Evolutionary conservation across 2,888 invertebrate genomes (phyloP).

Genomic region (Andricus curvator): DNA sequence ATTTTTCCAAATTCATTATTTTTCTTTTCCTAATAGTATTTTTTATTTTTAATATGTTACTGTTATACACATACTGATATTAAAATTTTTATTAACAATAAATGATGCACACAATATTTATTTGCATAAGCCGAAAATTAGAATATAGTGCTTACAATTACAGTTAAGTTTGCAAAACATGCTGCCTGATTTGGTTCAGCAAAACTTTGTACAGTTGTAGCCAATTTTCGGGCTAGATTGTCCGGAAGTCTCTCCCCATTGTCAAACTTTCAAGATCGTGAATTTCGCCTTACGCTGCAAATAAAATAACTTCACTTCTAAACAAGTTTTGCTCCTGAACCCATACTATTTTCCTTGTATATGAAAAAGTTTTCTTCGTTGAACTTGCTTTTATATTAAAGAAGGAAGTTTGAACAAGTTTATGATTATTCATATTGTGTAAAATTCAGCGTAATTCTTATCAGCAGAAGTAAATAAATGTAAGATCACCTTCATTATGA

Average conservation of each 20-base stretch:
- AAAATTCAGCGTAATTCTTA: neutral
- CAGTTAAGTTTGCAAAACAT: conserved; percentile 14
- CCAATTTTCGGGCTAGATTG: conserved; percentile 36
- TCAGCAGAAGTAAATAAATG: neutral
- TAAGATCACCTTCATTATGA: too few species aligned
- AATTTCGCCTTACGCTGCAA: conserved; percentile 20
- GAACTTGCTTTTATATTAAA: neutral
- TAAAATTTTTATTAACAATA: neutral
- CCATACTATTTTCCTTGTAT: conserved; percentile 23
- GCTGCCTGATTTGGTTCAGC: conserved; percentile 14
- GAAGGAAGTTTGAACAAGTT: neutral
- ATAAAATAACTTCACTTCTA: conserved; percentile 35
- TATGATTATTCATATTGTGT: neutral
- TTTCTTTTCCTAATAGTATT: neutral
- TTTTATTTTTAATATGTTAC: neutral
- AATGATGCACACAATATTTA: neutral
- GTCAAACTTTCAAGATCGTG: conserved; percentile 38
- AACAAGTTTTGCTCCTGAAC: conserved; percentile 22
- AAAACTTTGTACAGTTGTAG: conserved; percentile 29
- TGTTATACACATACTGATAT: neutral
- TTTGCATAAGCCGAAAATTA: neutral
- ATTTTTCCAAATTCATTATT: neutral
- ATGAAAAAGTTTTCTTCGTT: conserved; percentile 27
- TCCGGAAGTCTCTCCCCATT: conserved; percentile 35
- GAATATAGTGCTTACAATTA: neutral